Percentiles rank a stretch among this genome's conserved stretches.
phyloP scores from a whole-genome alignment of 2,113 vertebrate genomes.

The Procavia capensis region DNA sequence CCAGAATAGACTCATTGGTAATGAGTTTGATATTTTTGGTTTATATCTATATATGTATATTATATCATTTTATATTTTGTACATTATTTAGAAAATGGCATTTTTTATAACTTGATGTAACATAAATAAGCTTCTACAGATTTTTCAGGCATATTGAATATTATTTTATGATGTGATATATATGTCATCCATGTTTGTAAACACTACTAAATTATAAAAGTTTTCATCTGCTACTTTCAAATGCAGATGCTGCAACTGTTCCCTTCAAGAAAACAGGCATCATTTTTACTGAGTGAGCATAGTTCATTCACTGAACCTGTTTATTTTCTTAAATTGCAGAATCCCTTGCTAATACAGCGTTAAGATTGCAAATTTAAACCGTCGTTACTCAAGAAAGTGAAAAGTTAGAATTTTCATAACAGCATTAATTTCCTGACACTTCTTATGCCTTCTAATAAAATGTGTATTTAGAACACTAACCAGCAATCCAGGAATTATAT shows the following conservation, averaged over 20 bases:
- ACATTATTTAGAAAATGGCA: neutral
- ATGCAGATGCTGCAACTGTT: neutral
- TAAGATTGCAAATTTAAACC: constrained; percentile 57
- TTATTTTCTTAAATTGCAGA: constrained; percentile 69
- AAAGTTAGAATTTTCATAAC: constrained; percentile 68
- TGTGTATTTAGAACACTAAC: constrained; percentile 66
- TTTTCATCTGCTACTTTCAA: constrained; percentile 36
- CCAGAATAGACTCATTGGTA: no score
- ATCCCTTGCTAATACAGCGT: constrained; percentile 43
- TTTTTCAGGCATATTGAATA: neutral
- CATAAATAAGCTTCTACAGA: neutral
- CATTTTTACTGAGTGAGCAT: constrained; percentile 43
- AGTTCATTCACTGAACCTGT: constrained; percentile 59
- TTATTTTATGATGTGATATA: neutral
- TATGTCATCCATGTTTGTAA: constrained; percentile 41
- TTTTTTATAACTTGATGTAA: constrained; percentile 19
- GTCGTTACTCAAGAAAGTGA: constrained; percentile 69
- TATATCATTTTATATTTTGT: neutral
- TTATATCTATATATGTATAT: neutral
- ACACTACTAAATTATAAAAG: constrained; percentile 49
- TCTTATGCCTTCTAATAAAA: constrained; percentile 73
- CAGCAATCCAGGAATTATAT: constrained; percentile 76
- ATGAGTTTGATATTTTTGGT: no score
- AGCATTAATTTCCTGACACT: constrained; percentile 69
- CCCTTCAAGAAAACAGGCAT: constrained; percentile 17